Percentiles rank a stretch among this genome's conserved stretches.
Conservation (phyloP, 2,888 invertebrate genomes). For the Amphipoea lucens region DNA sequence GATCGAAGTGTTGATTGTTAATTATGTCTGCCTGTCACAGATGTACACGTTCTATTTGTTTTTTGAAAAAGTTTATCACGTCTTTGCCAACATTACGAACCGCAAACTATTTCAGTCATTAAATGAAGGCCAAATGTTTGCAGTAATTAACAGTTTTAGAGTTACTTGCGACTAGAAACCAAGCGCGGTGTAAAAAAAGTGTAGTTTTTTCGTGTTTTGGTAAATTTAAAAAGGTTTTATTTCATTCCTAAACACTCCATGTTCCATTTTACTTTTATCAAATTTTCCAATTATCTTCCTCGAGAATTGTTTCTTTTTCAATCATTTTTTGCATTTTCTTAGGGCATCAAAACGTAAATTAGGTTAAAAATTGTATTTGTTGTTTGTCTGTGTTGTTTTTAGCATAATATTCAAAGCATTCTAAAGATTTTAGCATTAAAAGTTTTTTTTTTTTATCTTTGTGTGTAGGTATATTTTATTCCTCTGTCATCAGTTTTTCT, state of each 20-base stretch:
- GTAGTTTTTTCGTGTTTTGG: no score
- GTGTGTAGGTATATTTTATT: no score
- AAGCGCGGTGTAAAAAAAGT: not conserved
- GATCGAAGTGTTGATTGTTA: constrained; percentile 44
- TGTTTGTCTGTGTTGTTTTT: not conserved
- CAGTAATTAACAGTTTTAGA: constrained; percentile 44
- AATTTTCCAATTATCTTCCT: not conserved
- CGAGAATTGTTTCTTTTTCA: constrained; percentile 6
- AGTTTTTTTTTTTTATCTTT: no score
- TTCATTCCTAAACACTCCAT: not conserved
- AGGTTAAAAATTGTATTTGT: not conserved
- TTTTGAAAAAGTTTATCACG: constrained; percentile 22
- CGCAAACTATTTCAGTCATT: constrained; percentile 56
- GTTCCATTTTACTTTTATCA: not conserved
- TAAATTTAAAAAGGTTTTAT: not conserved
- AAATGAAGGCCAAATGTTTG: constrained; percentile 47
- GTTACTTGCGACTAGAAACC: not conserved
- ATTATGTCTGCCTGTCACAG: constrained; percentile 51
- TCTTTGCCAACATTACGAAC: constrained; percentile 53
- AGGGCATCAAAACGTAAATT: not conserved
- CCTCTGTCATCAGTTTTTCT: no score
- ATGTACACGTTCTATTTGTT: constrained; percentile 41
- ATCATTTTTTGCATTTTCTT: not conserved
- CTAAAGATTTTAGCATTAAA: not conserved
- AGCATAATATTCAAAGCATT: not conserved